phyloP scores from a whole-genome alignment of 2,797 vertebrate genomes.

The Thamnophis elegans region DNA sequence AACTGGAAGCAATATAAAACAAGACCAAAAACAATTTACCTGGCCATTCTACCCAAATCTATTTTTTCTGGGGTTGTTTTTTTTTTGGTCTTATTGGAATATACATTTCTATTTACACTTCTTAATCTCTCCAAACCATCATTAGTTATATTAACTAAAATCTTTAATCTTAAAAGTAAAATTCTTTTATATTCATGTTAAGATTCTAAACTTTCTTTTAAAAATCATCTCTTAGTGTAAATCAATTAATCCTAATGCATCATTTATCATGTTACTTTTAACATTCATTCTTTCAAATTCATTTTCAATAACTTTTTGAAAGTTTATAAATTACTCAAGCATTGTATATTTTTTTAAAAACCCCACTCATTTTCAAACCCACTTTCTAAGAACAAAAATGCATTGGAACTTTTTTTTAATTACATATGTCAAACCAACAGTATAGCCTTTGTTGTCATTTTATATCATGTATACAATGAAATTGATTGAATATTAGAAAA shows the following conservation, averaged over 20 bases:
- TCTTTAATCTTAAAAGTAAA: neutral
- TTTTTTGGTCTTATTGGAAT: neutral
- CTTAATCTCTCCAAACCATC: neutral
- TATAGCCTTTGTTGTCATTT: too few species aligned
- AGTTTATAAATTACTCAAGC: neutral
- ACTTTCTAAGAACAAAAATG: neutral
- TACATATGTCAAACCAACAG: neutral
- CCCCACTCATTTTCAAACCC: neutral
- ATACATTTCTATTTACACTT: neutral
- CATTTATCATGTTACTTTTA: neutral
- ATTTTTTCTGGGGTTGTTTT: too few species aligned
- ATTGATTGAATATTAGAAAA: neutral
- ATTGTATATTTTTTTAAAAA: too few species aligned
- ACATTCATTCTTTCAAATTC: neutral
- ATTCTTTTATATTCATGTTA: neutral
- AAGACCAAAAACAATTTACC: neutral
- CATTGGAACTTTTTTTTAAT: neutral
- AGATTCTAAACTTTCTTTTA: neutral
- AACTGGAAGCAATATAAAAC: neutral
- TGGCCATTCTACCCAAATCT: neutral
- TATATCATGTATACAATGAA: too few species aligned
- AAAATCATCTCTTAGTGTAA: neutral
- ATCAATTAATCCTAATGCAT: neutral
- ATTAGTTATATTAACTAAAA: neutral
- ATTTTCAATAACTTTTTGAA: neutral